Evolutionary conservation across 2,888 invertebrate species (phyloP), one percentile per base, ranked within the genome.

Genomic region (Siphlonurus alternatus): DNA sequence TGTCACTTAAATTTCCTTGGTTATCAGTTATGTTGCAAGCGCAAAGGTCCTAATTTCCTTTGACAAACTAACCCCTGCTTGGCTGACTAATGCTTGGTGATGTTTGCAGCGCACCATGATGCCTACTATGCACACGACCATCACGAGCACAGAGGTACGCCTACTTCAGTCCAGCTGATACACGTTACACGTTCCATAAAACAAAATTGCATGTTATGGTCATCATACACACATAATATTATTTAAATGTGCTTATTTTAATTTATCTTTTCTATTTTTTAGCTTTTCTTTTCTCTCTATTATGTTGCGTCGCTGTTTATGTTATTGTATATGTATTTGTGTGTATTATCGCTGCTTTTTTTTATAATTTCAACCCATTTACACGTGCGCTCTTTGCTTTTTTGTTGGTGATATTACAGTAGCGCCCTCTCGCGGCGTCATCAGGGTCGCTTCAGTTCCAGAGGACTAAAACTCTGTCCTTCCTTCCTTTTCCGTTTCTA

Each of bases 91-190:
- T n/a, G n/a, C n/a, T n/a, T n/a, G n/a, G n/a, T n/a, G n/a, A n/a
- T n/a, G n/a, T n/a, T 60, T 60, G 53, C 64, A 72, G 71, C 71
- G 68, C 78, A 79, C 73, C 81, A 81, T 72, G 81, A 82, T 72
- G 77, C 78, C 71, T 81, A 81, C 76, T 86, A 86, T 77, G 79
- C 79, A 76, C 86, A 84, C 78, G 86, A 86, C 76, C 83, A 56
- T 22, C 56, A 56, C 22, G 56, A 56, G 19, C 51, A 51, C 24
- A 38, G 19, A 61, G 25, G 25, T 61, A 25, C 24, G 19, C n/a
- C n/a, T n/a, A n/a, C n/a, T n/a, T n/a, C n/a, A n/a, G n/a, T n/a
- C n/a, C n/a, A n/a, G n/a, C n/a, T n/a, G n/a, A n/a, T n/a, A n/a
- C n/a, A n/a, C n/a, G n/a, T n/a, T n/a, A n/a, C n/a, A n/a, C n/a